Conservation (phyloP, 2,797 vertebrate genomes). For the Lycodopsis pacificus region DNA sequence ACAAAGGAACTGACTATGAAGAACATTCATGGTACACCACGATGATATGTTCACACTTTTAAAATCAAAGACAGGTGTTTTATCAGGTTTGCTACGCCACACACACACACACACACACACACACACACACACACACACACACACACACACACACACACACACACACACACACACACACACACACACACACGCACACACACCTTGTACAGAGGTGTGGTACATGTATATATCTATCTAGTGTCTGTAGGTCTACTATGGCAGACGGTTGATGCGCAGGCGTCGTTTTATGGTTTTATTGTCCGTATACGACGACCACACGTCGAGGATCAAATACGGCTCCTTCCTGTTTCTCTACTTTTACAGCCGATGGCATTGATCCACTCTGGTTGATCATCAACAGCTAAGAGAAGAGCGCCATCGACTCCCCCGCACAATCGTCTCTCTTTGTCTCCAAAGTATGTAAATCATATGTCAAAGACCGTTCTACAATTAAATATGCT, state of each 20-base stretch:
- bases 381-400: slow-evolving; percentile 63
- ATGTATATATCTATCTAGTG: neutral
- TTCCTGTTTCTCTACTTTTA: slow-evolving; percentile 61
- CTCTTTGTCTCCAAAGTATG: too few species aligned
- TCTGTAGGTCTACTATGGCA: neutral
- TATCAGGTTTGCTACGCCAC: neutral
- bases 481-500: too few species aligned
- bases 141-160: neutral
- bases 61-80: slow-evolving; percentile 1
- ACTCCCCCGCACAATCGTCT: neutral
- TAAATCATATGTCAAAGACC: too few species aligned
- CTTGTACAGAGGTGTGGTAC: neutral
- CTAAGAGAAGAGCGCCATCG: slow-evolving; percentile 32
- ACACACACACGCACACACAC: neutral
- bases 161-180: neutral
- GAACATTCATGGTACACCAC: neutral
- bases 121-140: neutral
- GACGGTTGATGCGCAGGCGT: neutral
- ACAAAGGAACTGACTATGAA: neutral
- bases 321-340: slow-evolving; percentile 6
- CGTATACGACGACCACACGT: neutral
- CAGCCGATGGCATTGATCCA: neutral
- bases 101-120: neutral
- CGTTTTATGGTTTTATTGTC: slow-evolving; percentile 60
- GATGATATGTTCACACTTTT: neutral